These are phyloP conservation scores for Leptopterna dolabrata DNA, from an alignment of 2,888 invertebrate genomes.

Conservation along the genomic window DNA sequence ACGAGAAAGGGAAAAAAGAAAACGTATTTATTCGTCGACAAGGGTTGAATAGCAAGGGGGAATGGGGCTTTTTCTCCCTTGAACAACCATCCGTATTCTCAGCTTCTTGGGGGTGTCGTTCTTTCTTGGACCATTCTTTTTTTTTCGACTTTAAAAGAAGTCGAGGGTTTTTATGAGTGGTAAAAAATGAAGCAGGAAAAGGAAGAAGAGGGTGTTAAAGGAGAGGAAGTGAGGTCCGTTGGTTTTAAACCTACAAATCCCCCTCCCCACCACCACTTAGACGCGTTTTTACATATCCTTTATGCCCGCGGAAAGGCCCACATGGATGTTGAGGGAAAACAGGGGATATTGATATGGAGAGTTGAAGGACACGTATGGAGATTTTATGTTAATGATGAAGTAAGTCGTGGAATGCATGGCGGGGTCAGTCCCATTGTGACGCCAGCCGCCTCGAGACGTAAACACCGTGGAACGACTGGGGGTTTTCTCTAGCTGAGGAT, in stretches of 20 bases:
- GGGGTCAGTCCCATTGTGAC: not conserved
- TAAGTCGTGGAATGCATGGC: not conserved
- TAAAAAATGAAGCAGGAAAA: conserved; percentile 22
- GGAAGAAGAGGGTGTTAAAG: conserved; percentile 12
- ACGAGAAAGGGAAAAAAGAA: not conserved
- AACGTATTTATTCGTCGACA: conserved; percentile 5
- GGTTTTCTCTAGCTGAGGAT: not conserved
- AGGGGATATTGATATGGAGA: conserved; percentile 36
- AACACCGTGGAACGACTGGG: not conserved
- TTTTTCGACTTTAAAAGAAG: conserved; percentile 28
- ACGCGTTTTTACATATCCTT: not conserved
- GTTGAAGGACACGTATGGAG: conserved; percentile 13
- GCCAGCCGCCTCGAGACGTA: not conserved
- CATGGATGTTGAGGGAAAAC: not conserved
- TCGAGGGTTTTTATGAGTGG: conserved; percentile 34
- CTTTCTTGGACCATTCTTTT: not conserved
- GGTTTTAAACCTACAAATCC: conserved; percentile 23
- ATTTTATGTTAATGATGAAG: conserved; percentile 25
- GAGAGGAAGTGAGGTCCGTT: conserved; percentile 24
- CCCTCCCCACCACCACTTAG: not conserved
- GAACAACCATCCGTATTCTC: not conserved
- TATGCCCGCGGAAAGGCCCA: not conserved
- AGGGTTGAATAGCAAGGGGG: conserved; percentile 29
- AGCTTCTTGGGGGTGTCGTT: conserved; percentile 4
- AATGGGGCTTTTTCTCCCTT: not conserved